Evolutionary conservation across 2,888 invertebrate species (phyloP), one percentile per base, ranked within the genome.

Genomic region (Nymphalis urticae): DNA sequence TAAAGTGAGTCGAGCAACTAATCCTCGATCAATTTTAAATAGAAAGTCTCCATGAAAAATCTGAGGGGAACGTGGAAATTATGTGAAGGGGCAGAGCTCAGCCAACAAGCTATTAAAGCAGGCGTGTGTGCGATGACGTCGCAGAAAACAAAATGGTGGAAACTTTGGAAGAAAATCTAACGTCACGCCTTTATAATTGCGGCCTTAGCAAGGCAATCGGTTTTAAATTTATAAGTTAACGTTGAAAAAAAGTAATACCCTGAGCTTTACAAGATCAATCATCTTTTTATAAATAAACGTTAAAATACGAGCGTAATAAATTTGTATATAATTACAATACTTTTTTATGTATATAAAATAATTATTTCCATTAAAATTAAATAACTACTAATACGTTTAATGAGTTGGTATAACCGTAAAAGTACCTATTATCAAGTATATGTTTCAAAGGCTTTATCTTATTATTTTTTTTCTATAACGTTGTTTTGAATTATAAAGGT

Each of bases 41-140:
- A 79, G 74, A 79, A 84, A 85, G 82, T 83, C 82, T 79, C 79
- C 76, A 82, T 84, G 83, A 85, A 86, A 85, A 86, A 86, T 87
- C 81, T 83, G 70, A 74, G 75, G 71, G 76, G 74, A 75, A 84
- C 86, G 84, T 84, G 86, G 81, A 78, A 80, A 79, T 82, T 82
- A 81, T 83, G 81, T 83, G 82, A 83, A 85, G 82, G 77, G 77
- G 77, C 62, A 66, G 66, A 50, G 69, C 65, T 65, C 62, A 63
- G 67, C 62, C 63, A 54, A 70, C 64, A 59, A 64, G 70, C 65
- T 70, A 54, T 72, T 70, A 70, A 42, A 65, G 68, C 50, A 59
- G 72, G 76, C 79, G 80, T 78, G 82, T 80, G 82, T 81, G 83
- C 79, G 80, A 80, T 88, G 89, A 89, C 86, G 82, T 70, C 72